Conservation (phyloP, 2,888 invertebrate species). For the Apotomis betuletana region DNA sequence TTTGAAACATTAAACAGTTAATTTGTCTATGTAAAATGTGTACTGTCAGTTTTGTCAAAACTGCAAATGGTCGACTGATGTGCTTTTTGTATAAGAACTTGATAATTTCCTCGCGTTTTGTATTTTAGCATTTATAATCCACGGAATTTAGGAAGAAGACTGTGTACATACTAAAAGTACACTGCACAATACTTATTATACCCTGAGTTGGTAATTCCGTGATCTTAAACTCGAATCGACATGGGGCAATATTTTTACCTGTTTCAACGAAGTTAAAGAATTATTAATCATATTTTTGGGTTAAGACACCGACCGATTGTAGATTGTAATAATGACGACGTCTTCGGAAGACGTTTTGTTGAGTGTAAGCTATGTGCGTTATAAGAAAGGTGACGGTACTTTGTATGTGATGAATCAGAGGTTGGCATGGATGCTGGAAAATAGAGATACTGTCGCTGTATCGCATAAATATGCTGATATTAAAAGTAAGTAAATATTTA, state of each 20-base stretch:
- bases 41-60: conserved; percentile 52
- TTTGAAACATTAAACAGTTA: conserved; percentile 31
- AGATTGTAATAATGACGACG: conserved; percentile 86
- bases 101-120: conserved; percentile 57
- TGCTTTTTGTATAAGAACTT: conserved; percentile 67
- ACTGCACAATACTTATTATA: conserved; percentile 9
- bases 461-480: conserved; percentile 98
- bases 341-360: conserved; percentile 97
- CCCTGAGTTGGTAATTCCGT: conserved; percentile 5
- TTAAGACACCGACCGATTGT: conserved; percentile 5
- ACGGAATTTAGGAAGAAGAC: conserved; percentile 7
- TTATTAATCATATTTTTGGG: conserved; percentile 20
- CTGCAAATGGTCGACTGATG: conserved; percentile 71
- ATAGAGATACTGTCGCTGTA: conserved; percentile 95
- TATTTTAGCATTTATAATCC: conserved; percentile 46
- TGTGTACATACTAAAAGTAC: neutral
- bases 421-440: conserved; percentile 97
- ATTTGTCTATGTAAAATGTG: conserved; percentile 55
- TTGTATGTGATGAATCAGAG: conserved; percentile 98
- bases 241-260: conserved; percentile 37
- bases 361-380: conserved; percentile 95
- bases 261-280: conserved; percentile 21
- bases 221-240: conserved; percentile 31
- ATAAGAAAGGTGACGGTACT: conserved; percentile 98
- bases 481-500: conserved; percentile 87